Evolutionary conservation across 2,888 invertebrate genomes (phyloP), one percentile per base, ranked within the genome.

Genomic region (Drosophila borborema): DNA sequence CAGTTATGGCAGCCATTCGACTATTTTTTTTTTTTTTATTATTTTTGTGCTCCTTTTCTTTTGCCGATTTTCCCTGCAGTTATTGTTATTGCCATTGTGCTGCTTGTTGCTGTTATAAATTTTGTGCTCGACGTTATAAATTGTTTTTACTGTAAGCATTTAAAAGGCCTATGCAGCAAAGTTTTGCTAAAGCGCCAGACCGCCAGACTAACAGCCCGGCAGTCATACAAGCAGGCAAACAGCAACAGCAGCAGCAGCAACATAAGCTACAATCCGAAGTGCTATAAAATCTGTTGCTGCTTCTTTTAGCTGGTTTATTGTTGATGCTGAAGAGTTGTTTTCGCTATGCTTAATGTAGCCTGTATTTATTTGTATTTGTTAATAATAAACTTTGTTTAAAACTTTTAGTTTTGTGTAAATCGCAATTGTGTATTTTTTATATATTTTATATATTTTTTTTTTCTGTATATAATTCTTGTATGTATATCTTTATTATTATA

Each of bases 101-200:
- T 46, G 36, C 60, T 60, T 54, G 62, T 43, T 63, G 74, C 49
- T 56, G 68, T 68, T 64, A 68, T 74, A 74, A 74, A 74, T 74
- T 74, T 68, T 63, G 59, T 60, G 45, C 54, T 38, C 55, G 48
- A 62, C 61, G 38, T 59, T 74, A 84, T 74, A 71, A 83, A 80
- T 81, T 84, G 71, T 74, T 69, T 70, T 60, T 49, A 78, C 78
- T 66, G 78, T 64, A 59, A 43, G 55, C 64, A 79, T 76, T 60
- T 65, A 71, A 73, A 62, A 73, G 73, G 75, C 75, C 77, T 72
- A 72, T 54, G 72, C 72, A 54, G 72, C 59, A 53, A 55, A 60
- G 54, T 74, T 74, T 74, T 49, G 41, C 60, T 1, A 59, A 60
- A 74, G 58, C 72, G 72, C 46, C 71, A 36, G 72, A 40, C 53